Evolutionary conservation across 2,888 invertebrate genomes (phyloP).

Genomic region (Metellina segmentata): DNA sequence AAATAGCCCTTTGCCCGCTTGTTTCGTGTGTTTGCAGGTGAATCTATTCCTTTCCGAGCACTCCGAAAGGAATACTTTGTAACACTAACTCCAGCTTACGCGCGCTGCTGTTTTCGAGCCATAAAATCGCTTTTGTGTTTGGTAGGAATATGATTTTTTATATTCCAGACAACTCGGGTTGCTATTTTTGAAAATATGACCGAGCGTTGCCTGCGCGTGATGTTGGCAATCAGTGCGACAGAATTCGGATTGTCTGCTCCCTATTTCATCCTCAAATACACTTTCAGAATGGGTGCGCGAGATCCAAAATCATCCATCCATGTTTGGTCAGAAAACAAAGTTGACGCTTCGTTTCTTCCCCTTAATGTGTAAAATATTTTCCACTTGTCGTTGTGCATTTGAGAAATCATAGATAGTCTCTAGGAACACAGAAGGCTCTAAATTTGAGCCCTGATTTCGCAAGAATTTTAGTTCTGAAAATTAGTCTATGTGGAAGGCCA

Average conservation of each 20-base stretch:
- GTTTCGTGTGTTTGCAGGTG: background rate
- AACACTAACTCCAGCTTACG: background rate
- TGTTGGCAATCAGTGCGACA: background rate
- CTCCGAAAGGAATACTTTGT: background rate
- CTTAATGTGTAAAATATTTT: background rate
- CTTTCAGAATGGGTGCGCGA: background rate
- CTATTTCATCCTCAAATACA: background rate
- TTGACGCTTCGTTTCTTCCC: background rate
- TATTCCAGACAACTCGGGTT: background rate
- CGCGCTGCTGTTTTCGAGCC: background rate
- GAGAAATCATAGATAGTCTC: no score
- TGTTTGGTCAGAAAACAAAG: background rate
- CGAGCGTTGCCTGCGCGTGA: background rate
- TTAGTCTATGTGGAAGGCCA: background rate
- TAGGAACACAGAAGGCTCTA: no score
- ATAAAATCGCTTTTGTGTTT: background rate
- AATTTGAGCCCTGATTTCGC: no score
- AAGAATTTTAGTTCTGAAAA: no score
- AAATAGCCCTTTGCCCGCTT: background rate
- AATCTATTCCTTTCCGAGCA: background rate
- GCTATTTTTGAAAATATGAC: background rate
- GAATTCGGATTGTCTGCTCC: background rate
- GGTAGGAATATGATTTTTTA: background rate
- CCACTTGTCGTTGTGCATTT: background rate
- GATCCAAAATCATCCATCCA: background rate